A percentile compares a stretch with the other conserved stretches of the same genome.
phyloP scores from a whole-genome alignment of 1,140 invertebrate genomes.

The Calliphora vicina region DNA sequence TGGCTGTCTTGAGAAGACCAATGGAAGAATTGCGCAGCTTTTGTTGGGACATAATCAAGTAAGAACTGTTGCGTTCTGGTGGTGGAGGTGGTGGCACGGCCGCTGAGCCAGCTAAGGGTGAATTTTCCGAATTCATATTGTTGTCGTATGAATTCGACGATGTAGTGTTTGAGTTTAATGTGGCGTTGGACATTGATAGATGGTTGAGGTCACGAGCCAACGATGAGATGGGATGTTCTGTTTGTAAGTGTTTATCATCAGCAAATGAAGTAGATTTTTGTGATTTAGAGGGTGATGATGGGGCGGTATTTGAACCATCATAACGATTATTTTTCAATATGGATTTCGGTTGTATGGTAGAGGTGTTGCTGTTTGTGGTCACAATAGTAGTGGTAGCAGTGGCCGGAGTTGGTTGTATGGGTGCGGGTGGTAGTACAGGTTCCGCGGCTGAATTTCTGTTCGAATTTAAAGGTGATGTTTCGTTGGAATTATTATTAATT shows the following conservation, averaged over 20 bases:
- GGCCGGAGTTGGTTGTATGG: slow-evolving; percentile 28
- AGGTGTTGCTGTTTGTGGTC: slow-evolving; percentile 27
- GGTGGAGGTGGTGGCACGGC: slow-evolving; percentile 70
- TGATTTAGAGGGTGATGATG: slow-evolving; percentile 61
- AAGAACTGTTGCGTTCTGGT: slow-evolving; percentile 82
- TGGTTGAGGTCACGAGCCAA: slow-evolving; percentile 56
- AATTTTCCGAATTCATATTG: slow-evolving; percentile 44
- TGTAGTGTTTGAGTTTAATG: not conserved
- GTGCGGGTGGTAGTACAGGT: not conserved
- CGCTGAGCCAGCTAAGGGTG: not conserved
- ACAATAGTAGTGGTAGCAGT: slow-evolving; percentile 20
- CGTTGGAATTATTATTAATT: slow-evolving; percentile 13
- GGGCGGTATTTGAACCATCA: slow-evolving; percentile 50
- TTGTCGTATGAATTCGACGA: slow-evolving; percentile 21
- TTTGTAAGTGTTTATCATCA: slow-evolving; percentile 58
- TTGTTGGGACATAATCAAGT: slow-evolving; percentile 78
- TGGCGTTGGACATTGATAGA: slow-evolving; percentile 49
- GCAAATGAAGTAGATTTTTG: slow-evolving; percentile 62
- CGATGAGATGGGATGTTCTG: slow-evolving; percentile 58
- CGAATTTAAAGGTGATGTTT: slow-evolving; percentile 35
- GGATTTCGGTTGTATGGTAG: slow-evolving; percentile 57
- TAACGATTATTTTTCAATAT: slow-evolving; percentile 62
- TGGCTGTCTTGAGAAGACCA: slow-evolving; percentile 51
- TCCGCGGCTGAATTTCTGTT: slow-evolving; percentile 32
- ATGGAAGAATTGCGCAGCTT: slow-evolving; percentile 54